Conservation (phyloP, 2,797 vertebrate genomes). For the Epinephelus malabaricus region DNA sequence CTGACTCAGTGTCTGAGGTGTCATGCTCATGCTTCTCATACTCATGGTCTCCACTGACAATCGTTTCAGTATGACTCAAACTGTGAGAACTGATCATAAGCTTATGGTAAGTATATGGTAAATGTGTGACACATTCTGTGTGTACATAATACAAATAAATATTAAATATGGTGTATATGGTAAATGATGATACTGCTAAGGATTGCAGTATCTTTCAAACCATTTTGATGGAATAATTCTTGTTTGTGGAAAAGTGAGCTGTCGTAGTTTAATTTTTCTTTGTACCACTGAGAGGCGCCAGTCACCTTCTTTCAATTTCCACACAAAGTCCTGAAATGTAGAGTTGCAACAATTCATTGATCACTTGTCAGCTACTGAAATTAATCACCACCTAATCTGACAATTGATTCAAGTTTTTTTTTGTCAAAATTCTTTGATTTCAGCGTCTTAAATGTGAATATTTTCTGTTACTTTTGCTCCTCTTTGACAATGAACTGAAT, state of each 20-base stretch:
- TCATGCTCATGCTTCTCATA: neutral
- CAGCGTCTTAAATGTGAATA: too few relatives aligned
- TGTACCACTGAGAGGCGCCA: conserved; percentile 9
- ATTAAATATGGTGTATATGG: neutral
- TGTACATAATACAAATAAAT: neutral
- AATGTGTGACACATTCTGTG: neutral
- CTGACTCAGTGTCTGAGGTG: neutral
- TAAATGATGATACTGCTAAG: neutral
- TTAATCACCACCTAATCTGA: too few relatives aligned
- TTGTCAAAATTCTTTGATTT: too few relatives aligned
- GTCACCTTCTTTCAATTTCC: neutral
- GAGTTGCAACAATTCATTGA: too few relatives aligned
- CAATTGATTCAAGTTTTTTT: too few relatives aligned
- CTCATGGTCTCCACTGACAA: neutral
- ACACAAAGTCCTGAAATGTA: neutral
- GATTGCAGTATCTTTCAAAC: neutral
- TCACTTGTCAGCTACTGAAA: too few relatives aligned
- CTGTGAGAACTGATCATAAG: neutral
- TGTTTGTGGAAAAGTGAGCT: neutral
- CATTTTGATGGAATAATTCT: neutral
- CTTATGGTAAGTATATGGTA: neutral
- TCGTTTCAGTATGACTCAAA: neutral
- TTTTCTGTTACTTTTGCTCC: too few relatives aligned
- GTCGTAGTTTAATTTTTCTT: neutral
- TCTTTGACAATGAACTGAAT: too few relatives aligned